A percentile compares a stretch with the other conserved stretches of the same genome.
Evolutionary conservation across 37 sponge, comb jelly and placozoan genomes (phyloP).

Genomic region (Petrosia ficiformis): DNA sequence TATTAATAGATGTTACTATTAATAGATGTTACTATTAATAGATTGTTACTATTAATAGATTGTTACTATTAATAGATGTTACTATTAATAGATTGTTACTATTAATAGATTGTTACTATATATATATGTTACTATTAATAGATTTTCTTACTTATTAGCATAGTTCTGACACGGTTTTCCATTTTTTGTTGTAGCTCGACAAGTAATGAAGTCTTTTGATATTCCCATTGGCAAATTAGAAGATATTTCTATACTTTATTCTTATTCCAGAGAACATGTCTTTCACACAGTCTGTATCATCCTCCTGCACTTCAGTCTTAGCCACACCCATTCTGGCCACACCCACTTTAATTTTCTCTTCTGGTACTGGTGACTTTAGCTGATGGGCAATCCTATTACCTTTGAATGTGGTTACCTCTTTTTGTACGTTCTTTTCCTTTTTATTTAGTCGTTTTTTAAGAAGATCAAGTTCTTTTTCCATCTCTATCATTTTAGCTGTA

Average conservation of each 20-base stretch:
- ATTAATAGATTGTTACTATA: background rate
- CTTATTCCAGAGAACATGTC: conserved; percentile 51
- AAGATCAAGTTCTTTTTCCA: background rate
- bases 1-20: background rate
- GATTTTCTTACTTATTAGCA: conserved; percentile 61
- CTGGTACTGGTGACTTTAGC: background rate
- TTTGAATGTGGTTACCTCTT: background rate
- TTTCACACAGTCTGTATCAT: too few species aligned
- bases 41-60: too few species aligned
- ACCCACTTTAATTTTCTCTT: background rate
- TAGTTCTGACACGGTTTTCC: conserved; percentile 72
- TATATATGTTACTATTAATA: conserved; percentile 1
- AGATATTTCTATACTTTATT: conserved; percentile 34
- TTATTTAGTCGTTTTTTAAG: background rate
- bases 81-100: too few species aligned
- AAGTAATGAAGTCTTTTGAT: conserved; percentile 69
- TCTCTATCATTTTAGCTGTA: background rate
- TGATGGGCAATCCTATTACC: background rate
- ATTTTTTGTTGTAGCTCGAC: conserved; percentile 43
- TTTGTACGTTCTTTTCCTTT: background rate
- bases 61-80: too few species aligned
- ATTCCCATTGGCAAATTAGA: conserved; percentile 42
- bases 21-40: too few species aligned
- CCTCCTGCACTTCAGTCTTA: too few species aligned
- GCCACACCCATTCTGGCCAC: background rate